Evolutionary conservation across 2,888 invertebrate genomes (phyloP), one percentile per base, ranked within the genome.

Genomic region (Cephus sareptanus): DNA sequence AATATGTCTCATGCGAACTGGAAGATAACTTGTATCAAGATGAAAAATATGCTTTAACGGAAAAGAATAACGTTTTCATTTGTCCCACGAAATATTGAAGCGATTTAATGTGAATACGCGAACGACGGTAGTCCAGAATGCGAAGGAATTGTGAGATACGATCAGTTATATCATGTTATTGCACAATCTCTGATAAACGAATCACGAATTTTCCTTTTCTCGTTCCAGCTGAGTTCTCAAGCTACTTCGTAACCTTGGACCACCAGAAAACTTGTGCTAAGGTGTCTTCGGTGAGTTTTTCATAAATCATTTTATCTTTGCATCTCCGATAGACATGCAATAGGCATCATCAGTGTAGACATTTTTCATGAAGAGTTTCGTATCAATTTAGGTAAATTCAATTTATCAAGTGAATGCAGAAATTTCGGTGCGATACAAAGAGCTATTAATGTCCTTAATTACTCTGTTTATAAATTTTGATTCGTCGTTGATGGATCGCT

Each of bases 61-160:
- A 85, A 86, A 86, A 87, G 84, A 87, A 87, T 87, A 86, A 73
- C 73, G 85, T 86, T 86, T 86, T 86, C 84, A 86, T 86, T 86
- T 85, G 83, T 82, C 81, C 77, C 77, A 82, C 82, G 79, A 81
- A 83, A 85, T 84, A 87, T 87, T 87, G 83, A 84, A 80, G 80
- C 56, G 9, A 56, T 56, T 23, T 80, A 82, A 84, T 83, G 84
- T 85, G 85, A 86, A 79, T 82, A 40, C 68, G 68, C 75, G 23
- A 23, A 37, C 34, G 56, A 77, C 69, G 76, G 40, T 75, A 75
- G 30, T 13, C 12, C 75, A 34, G 56, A n/a, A 40, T 33, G 13
- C 15, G 75, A n/a, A 33, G 33, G 15, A 75, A 34, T 31, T 34
- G 1, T 31, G 34, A 75, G n/a, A 75, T 75, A 75, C 56, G 30